Conservation (phyloP, 2,888 invertebrate genomes). For the Muscina levida region DNA sequence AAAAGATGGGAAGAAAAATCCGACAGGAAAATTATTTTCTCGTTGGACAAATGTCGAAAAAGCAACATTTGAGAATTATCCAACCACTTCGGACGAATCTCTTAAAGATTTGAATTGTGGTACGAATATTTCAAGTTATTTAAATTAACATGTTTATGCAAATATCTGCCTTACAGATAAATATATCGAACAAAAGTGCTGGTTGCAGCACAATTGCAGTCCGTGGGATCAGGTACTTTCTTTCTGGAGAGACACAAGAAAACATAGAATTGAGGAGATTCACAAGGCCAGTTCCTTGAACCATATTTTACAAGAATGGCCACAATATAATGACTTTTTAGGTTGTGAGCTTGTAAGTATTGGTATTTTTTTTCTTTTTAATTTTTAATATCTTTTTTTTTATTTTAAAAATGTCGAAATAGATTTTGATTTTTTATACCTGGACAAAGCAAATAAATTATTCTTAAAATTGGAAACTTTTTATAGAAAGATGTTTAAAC, state of each 20-base stretch:
- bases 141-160: conserved; percentile 22
- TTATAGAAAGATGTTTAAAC: conserved; percentile 12
- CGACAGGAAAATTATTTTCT: conserved; percentile 58
- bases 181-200: conserved; percentile 53
- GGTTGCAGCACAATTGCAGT: conserved; percentile 54
- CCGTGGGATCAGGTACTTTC: conserved; percentile 46
- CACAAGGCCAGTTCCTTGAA: conserved; percentile 38
- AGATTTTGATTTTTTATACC: conserved; percentile 47
- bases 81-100: conserved; percentile 50
- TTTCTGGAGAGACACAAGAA: conserved; percentile 50
- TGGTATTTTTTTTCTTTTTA: not conserved
- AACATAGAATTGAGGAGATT: conserved; percentile 44
- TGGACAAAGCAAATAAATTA: conserved; percentile 33
- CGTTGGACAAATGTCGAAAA: conserved; percentile 55
- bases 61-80: conserved; percentile 36
- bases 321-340: conserved; percentile 45
- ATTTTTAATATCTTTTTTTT: not conserved
- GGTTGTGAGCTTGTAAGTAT: conserved; percentile 37
- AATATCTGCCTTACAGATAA: conserved; percentile 45
- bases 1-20: conserved; percentile 57
- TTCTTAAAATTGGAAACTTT: conserved; percentile 24
- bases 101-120: conserved; percentile 40
- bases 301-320: conserved; percentile 47
- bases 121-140: conserved; percentile 15
- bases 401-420: not conserved